phyloP scores from a whole-genome alignment of 1,140 invertebrate genomes.

The Caenorhabditis remanei region DNA sequence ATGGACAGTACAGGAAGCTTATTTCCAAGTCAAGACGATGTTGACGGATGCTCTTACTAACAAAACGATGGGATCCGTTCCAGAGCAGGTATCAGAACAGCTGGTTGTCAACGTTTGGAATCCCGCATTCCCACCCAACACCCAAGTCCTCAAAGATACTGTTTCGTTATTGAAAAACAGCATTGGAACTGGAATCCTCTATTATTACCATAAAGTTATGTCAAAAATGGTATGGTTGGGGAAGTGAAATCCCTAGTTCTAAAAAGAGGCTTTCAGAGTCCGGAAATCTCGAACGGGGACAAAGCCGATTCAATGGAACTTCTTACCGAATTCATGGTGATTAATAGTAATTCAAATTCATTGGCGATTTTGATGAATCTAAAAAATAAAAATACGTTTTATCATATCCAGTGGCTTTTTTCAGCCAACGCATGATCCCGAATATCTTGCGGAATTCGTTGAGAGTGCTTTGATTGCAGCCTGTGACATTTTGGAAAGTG shows the following conservation, averaged over 20 bases:
- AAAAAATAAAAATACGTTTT: too few relatives aligned
- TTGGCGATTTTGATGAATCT: too few relatives aligned
- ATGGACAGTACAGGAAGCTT: not conserved
- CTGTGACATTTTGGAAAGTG: slow-evolving; percentile 19
- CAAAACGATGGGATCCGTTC: not conserved
- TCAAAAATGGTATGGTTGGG: not conserved
- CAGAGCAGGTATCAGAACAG: not conserved
- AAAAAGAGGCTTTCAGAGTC: not conserved
- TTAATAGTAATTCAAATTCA: too few relatives aligned
- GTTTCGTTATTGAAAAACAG: not conserved
- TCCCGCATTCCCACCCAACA: not conserved
- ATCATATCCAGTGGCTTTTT: not conserved
- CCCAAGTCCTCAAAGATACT: not conserved
- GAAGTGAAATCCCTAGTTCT: not conserved
- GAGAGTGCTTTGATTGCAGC: not conserved
- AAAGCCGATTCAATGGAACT: not conserved
- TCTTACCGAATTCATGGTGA: not conserved
- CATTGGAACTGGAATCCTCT: not conserved
- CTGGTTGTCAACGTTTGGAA: slow-evolving; percentile 9
- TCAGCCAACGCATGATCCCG: not conserved
- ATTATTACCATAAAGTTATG: not conserved
- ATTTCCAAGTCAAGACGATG: not conserved
- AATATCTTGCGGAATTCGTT: not conserved
- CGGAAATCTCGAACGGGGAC: not conserved
- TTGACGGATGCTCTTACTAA: not conserved